Evolutionary conservation across 2,888 invertebrate genomes (phyloP).

Genomic region (Lasioglossum morio): DNA sequence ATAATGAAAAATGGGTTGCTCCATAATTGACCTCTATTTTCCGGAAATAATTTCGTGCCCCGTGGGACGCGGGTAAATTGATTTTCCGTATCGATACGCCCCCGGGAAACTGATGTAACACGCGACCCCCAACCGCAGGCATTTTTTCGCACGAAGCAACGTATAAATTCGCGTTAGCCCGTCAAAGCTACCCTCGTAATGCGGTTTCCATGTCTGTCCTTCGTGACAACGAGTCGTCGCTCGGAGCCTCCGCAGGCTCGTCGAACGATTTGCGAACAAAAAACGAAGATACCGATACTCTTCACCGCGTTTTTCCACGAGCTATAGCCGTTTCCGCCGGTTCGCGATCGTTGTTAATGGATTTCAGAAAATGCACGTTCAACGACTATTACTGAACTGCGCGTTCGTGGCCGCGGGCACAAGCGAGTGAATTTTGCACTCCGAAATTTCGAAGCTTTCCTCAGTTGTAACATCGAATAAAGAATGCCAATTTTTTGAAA

Average conservation of each 20-base stretch:
- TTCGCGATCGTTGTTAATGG: neutral
- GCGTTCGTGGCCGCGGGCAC: neutral
- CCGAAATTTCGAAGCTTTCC: neutral
- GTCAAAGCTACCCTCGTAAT: slow-evolving; percentile 36
- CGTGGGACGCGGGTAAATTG: slow-evolving; percentile 64
- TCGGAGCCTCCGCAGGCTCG: neutral
- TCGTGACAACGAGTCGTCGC: slow-evolving; percentile 26
- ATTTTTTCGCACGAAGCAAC: slow-evolving; percentile 2
- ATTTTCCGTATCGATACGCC: slow-evolving; percentile 43
- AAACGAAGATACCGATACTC: neutral
- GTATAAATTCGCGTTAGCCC: slow-evolving; percentile 45
- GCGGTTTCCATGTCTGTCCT: slow-evolving; percentile 39
- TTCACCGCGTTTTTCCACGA: neutral
- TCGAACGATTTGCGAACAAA: slow-evolving; percentile 32
- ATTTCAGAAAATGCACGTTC: neutral
- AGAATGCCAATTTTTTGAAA: too few species aligned
- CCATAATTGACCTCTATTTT: neutral
- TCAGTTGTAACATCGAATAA: neutral
- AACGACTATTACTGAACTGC: neutral
- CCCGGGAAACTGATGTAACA: slow-evolving; percentile 31
- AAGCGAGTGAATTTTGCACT: neutral
- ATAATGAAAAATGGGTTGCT: neutral
- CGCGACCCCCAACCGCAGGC: neutral
- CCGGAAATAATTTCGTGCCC: slow-evolving; percentile 29
- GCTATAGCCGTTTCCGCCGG: neutral